These are phyloP conservation scores for Anoplophora glabripennis DNA, from an alignment of 1,140 invertebrate genomes.

Conservation along the genomic window DNA sequence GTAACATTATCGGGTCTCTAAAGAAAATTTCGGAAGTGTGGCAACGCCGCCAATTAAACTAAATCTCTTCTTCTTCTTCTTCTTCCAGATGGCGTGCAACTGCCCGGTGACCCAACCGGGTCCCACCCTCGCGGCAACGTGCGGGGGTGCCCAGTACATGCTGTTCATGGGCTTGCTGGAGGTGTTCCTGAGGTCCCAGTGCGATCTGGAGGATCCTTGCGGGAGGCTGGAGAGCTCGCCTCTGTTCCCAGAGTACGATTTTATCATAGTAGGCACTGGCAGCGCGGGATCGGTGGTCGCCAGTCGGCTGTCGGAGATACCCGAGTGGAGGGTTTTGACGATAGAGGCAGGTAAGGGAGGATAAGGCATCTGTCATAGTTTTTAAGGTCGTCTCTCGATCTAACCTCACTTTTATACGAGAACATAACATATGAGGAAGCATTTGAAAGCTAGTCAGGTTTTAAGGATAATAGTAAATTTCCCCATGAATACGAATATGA, in stretches of 20 bases:
- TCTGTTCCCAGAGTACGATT: slow-evolving; percentile 65
- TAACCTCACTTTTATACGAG: no score
- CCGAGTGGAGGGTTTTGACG: slow-evolving; percentile 74
- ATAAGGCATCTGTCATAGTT: neutral
- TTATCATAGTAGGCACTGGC: slow-evolving; percentile 84
- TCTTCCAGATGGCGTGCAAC: slow-evolving; percentile 44
- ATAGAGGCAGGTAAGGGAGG: slow-evolving; percentile 67
- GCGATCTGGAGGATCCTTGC: slow-evolving; percentile 80
- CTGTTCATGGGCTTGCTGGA: slow-evolving; percentile 83
- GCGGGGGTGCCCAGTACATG: slow-evolving; percentile 78
- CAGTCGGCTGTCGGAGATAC: slow-evolving; percentile 74
- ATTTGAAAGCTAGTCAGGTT: no score
- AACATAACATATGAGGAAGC: no score
- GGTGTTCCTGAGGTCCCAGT: slow-evolving; percentile 75
- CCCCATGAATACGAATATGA: no score
- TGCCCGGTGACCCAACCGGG: slow-evolving; percentile 73
- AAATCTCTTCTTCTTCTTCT: neutral
- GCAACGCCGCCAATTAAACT: neutral
- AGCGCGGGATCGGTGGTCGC: slow-evolving; percentile 82
- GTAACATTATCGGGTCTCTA: no score
- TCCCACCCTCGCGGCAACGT: slow-evolving; percentile 75
- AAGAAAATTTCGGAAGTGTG: no score
- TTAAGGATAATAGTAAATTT: no score
- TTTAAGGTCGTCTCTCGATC: no score
- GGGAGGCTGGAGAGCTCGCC: slow-evolving; percentile 56